Conservation (phyloP, 2,888 invertebrate genomes). For the Melinaea menophilus region DNA sequence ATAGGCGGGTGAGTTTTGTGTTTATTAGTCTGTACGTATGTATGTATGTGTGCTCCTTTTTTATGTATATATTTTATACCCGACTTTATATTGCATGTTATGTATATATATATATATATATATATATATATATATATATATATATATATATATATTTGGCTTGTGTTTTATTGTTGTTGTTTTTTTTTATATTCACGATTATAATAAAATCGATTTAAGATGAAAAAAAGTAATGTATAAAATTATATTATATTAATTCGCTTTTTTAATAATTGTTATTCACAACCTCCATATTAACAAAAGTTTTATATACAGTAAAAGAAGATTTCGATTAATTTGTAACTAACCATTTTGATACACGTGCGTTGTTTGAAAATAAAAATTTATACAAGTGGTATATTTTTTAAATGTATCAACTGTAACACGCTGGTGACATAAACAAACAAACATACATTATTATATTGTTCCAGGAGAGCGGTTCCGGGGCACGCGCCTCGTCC, state of each 20-base stretch:
- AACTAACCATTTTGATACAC: too few relatives aligned
- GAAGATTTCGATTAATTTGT: too few relatives aligned
- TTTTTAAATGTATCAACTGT: too few relatives aligned
- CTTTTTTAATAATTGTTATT: too few relatives aligned
- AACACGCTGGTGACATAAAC: neutral
- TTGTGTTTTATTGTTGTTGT: neutral
- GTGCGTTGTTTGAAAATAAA: too few relatives aligned
- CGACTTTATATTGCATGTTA: conserved; percentile 35
- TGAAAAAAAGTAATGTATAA: too few relatives aligned
- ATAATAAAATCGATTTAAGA: too few relatives aligned
- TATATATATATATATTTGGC: neutral
- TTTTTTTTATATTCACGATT: too few relatives aligned
- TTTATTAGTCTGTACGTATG: conserved; percentile 39
- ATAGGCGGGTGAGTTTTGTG: conserved; percentile 76
- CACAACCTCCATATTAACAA: too few relatives aligned
- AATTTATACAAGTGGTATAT: too few relatives aligned
- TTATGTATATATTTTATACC: conserved; percentile 32
- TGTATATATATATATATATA: neutral
- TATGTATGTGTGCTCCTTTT: neutral
- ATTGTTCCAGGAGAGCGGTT: conserved; percentile 74
- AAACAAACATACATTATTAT: neutral
- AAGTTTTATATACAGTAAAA: too few relatives aligned
- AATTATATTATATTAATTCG: too few relatives aligned
- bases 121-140: neutral
- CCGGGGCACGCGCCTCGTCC: conserved; percentile 60